A percentile compares a stretch with the other conserved stretches of the same genome.
phyloP scores from a whole-genome alignment of 2,888 invertebrate genomes.

The Agrochola litura region DNA sequence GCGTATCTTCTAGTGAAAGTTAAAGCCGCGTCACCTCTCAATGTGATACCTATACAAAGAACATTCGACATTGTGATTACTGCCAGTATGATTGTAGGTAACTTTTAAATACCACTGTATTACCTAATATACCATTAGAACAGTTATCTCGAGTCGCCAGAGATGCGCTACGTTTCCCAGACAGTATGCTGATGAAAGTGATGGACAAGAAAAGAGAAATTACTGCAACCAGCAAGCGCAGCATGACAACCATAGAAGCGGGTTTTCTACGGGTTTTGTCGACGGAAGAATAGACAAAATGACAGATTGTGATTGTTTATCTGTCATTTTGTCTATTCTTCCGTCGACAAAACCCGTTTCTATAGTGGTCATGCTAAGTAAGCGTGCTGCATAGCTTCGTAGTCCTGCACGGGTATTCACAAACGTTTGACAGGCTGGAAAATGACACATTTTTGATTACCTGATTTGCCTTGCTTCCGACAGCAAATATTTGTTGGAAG shows the following conservation, averaged over 20 bases:
- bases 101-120: constrained; percentile 38
- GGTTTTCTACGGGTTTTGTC: no score
- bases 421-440: no score
- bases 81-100: neutral
- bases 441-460: no score
- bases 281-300: no score
- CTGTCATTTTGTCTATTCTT: no score
- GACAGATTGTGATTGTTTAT: no score
- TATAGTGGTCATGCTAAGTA: no score
- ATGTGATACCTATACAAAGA: constrained; percentile 33
- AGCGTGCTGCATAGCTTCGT: neutral
- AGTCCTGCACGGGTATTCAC: neutral
- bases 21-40: constrained; percentile 18
- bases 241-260: no score
- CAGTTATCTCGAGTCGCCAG: neutral
- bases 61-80: constrained; percentile 28
- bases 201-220: neutral
- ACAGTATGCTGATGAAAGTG: neutral
- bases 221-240: neutral
- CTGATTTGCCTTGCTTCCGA: no score
- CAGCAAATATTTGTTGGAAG: no score
- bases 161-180: neutral
- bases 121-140: constrained; percentile 13
- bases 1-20: constrained; percentile 50
- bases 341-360: no score